Base-by-base conservation (phyloP, 2,888 invertebrate species). In the Mesochorus sp. region DNA sequence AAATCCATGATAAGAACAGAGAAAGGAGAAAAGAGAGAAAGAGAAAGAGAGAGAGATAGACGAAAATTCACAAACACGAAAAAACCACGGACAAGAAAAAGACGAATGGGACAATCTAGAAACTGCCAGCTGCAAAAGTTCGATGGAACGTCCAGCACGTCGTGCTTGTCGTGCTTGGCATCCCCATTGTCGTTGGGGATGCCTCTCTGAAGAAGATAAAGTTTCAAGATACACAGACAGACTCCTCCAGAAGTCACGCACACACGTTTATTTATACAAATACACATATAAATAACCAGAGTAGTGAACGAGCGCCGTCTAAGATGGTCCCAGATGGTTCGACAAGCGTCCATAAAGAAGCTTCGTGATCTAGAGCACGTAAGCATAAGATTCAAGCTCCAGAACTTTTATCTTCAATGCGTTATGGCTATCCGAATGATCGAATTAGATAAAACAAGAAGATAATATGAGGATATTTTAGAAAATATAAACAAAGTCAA, bases 341-440 rank as follows among this genome's bases (percentile, higher is more conserved):
- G n/a, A n/a, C n/a, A n/a, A 83, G 81, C 83, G 85, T 85, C 83
- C 81, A 79, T 86, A 85, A 84, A 81, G 64, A 73, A 80, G 79
- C 28, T 31, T 17, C 37, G 71, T 53, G 61, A 49, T 68, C 61
- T 78, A 57, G 70, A 78, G 77, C 79, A 79, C 75, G 77, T 70
- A 76, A 78, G 68, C 24, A 55, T 49, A n/a, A n/a, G 75, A 71
- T 76, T 14, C 71, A 67, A 62, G 76, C 19, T 70, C 31, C 17
- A 34, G 34, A 31, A 47, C 34, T 34, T 59, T 34, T 70, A 44
- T 12, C 24, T 14, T 24, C 59, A 26, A 37, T 47, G 44, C 47
- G 24, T 5, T 3, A 70, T 57, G 47, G 59, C 31, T 59, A 47
- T 42, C 4, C 8, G 5, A 10, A 19, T 19, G 3, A n/a, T 8